A percentile compares a stretch with the other conserved stretches of the same genome.
phyloP scores from a whole-genome alignment of 2,113 vertebrate species.

The Nesospiza acunhae region DNA sequence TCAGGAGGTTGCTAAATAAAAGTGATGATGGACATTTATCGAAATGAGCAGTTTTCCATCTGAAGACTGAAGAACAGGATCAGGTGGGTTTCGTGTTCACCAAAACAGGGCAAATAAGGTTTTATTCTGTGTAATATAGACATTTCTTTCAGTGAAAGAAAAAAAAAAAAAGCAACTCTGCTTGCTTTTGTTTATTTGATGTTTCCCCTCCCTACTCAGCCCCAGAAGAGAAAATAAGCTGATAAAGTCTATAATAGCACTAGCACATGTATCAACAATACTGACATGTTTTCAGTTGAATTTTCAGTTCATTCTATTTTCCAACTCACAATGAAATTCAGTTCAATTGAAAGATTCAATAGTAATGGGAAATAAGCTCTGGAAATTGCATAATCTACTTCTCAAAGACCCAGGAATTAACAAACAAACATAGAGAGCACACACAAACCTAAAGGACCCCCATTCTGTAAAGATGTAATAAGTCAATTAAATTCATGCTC shows the following conservation, averaged over 20 bases:
- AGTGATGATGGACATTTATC: not conserved
- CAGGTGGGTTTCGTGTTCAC: not conserved
- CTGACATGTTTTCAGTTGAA: conserved; percentile 31
- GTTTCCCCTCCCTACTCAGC: not conserved
- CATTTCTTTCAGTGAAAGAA: not conserved
- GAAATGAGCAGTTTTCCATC: not conserved
- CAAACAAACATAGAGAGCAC: conserved; percentile 56
- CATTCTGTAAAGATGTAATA: conserved; percentile 42
- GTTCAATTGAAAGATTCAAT: conserved; percentile 61
- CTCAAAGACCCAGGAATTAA: conserved; percentile 60
- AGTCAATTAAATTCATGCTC: conserved; percentile 58
- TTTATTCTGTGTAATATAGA: not conserved
- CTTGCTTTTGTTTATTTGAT: conserved; percentile 44
- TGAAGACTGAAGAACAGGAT: not conserved
- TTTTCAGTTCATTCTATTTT: conserved; percentile 56
- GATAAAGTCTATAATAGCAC: conserved; percentile 46
- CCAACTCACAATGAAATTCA: conserved; percentile 40
- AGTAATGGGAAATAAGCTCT: conserved; percentile 50
- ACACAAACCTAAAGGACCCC: conserved; percentile 46
- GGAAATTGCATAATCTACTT: conserved; percentile 25
- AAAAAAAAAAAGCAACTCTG: not conserved
- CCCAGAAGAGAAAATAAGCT: conserved; percentile 50
- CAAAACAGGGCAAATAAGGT: not conserved
- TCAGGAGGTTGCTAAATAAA: not conserved
- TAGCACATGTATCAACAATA: conserved; percentile 50